A percentile compares a stretch with the other conserved stretches of the same genome.
Conservation (phyloP, 2,888 invertebrate genomes). For the Drosophila buzzatii region DNA sequence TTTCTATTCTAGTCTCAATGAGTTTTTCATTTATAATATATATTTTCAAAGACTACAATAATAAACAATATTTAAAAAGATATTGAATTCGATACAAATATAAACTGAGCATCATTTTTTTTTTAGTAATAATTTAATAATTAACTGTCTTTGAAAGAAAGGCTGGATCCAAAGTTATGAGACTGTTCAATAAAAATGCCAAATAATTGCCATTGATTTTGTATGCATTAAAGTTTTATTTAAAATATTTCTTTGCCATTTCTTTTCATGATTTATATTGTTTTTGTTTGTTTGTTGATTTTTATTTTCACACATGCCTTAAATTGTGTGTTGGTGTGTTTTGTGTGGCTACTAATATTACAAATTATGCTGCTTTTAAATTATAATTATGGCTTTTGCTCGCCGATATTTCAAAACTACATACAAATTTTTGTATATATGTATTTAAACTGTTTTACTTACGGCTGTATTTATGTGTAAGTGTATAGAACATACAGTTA, state of each 20-base stretch:
- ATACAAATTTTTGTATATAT: slow-evolving; percentile 38
- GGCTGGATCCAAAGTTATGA: too few species aligned
- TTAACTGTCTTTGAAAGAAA: too few species aligned
- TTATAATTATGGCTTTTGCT: slow-evolving; percentile 73
- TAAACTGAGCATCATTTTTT: too few species aligned
- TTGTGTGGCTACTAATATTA: slow-evolving; percentile 46
- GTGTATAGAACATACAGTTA: slow-evolving; percentile 58
- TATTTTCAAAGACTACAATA: too few species aligned
- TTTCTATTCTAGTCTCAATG: background rate
- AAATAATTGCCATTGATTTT: slow-evolving; percentile 38
- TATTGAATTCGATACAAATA: too few species aligned
- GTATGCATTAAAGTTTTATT: slow-evolving; percentile 77
- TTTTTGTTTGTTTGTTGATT: slow-evolving; percentile 28
- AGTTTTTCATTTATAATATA: too few species aligned
- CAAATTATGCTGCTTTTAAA: slow-evolving; percentile 68
- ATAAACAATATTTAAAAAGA: too few species aligned
- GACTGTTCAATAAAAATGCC: background rate
- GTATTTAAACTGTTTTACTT: slow-evolving; percentile 26
- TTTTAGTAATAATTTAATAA: too few species aligned
- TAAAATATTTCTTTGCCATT: slow-evolving; percentile 73
- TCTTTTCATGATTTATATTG: slow-evolving; percentile 33
- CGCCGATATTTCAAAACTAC: slow-evolving; percentile 38
- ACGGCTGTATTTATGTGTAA: slow-evolving; percentile 33
- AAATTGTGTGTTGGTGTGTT: slow-evolving; percentile 30
- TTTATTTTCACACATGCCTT: slow-evolving; percentile 35